Evolutionary conservation across 2,888 invertebrate genomes (phyloP), one percentile per base, ranked within the genome.

Genomic region (Empis livida): DNA sequence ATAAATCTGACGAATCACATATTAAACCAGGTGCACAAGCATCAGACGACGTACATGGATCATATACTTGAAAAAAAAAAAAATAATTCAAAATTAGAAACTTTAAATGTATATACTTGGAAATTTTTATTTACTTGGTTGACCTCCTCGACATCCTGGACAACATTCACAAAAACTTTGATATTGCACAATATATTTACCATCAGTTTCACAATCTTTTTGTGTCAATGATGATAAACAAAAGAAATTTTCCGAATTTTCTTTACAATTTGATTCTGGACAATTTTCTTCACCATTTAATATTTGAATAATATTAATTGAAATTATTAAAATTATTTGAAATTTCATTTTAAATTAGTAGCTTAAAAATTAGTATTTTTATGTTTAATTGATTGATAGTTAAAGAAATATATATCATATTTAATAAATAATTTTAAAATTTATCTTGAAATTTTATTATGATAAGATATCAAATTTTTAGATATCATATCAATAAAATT

Each of bases 71-170:
- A 30, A 20, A 10, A 37, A 16, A 50, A 35, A 41, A 42, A 27
- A 23, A 31, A 45, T 20, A 35, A 44, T 35, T 40, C 40, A 42
- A 9, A 45, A 11, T 11, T 38, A n/a, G 11, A 20, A 20, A 35
- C 11, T 27, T 42, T 27, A 17, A 59, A 46, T 42, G n/a, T n/a
- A n/a, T n/a, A n/a, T n/a, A n/a, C n/a, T n/a, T n/a, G n/a, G n/a
- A 14, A 15, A 37, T 38, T 43, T 15, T 49, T 47, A 56, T 53
- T 50, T 27, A 49, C 15, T 3, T 39, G 10, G 11, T 35, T 46
- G 42, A 42, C 54, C 55, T 4, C 46, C 38, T 20, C 51, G 56
- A 56, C 75, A 75, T 27, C 66, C 65, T 13, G 74, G 73, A 56
- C 75, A 75, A 54, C 74, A 74, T 14, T 64, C 67, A 44, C 55